Evolutionary conservation across 2,797 vertebrate species (phyloP).

Genomic region (Danionella dracula): DNA sequence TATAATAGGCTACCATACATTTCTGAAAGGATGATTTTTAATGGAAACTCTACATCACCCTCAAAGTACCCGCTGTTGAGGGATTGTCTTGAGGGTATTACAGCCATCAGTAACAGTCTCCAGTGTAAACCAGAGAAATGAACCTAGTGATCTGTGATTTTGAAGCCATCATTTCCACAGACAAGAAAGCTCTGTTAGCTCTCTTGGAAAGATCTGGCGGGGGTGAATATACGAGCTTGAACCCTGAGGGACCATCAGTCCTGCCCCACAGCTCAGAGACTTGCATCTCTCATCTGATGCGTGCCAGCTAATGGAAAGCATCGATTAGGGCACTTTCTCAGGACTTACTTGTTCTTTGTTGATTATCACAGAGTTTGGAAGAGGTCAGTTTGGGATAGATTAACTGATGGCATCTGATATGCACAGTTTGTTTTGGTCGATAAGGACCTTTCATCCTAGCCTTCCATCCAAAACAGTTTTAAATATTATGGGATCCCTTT

Average conservation of each 20-base stretch:
- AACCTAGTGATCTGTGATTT: slow-evolving; percentile 3
- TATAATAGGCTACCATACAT: no score
- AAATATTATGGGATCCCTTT: no score
- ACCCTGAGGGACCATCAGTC: neutral
- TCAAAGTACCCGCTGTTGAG: no score
- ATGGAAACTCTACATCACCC: no score
- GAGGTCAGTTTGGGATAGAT: neutral
- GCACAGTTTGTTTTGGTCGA: neutral
- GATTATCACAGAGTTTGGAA: neutral
- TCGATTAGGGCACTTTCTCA: neutral
- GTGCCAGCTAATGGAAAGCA: slow-evolving; percentile 4
- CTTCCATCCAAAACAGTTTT: no score
- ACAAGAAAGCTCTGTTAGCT: neutral
- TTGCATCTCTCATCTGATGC: neutral
- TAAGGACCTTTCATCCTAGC: no score
- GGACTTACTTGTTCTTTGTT: neutral
- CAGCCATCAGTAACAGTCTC: neutral
- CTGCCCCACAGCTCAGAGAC: neutral
- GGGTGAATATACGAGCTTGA: neutral
- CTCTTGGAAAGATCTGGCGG: neutral
- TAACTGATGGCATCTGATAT: neutral
- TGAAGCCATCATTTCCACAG: neutral
- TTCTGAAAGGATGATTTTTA: no score
- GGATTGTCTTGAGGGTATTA: no score
- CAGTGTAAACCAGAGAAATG: neutral